Percentiles rank a stretch among this genome's conserved stretches.
phyloP scores from a whole-genome alignment of 2,888 invertebrate species.

The Drosophila mimetica region DNA sequence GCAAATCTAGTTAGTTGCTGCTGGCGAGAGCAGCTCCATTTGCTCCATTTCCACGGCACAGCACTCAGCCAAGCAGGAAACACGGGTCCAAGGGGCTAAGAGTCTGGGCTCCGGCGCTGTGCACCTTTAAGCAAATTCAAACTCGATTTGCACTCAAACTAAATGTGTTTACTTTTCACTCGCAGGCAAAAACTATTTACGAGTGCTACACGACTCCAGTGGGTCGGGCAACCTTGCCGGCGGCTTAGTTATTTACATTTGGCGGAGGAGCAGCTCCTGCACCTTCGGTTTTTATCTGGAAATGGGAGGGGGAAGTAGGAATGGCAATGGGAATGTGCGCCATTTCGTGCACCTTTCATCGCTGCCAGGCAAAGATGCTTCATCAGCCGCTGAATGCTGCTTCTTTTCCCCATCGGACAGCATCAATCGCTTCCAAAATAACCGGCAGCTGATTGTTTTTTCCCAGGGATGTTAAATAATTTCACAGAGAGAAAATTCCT shows the following conservation, averaged over 20 bases:
- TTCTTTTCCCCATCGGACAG: conserved; percentile 19
- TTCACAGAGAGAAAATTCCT: conserved; percentile 2
- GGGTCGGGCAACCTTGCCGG: conserved; percentile 47
- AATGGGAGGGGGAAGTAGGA: conserved; percentile 14
- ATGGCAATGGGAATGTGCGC: conserved; percentile 40
- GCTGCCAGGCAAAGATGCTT: conserved; percentile 39
- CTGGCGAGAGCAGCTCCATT: conserved; percentile 10
- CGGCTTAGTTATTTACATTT: conserved; percentile 67
- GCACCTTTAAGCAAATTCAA: conserved; percentile 69
- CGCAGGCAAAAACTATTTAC: conserved; percentile 70
- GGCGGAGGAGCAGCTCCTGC: conserved; percentile 11
- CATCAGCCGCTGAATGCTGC: conserved; percentile 22
- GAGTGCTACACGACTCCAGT: conserved; percentile 34
- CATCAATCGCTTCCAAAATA: conserved; percentile 59
- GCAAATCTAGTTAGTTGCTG: conserved; percentile 51
- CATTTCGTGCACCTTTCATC: conserved; percentile 62
- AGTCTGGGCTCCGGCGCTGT: conserved; percentile 10
- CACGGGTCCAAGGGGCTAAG: not conserved
- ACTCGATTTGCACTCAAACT: conserved; percentile 76
- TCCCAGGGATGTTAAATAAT: not conserved
- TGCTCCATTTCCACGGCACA: conserved; percentile 10
- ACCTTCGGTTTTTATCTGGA: conserved; percentile 48
- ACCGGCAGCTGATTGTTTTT: conserved; percentile 61
- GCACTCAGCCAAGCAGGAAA: not conserved
- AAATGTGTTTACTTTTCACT: conserved; percentile 77